Conservation (phyloP, 2,797 vertebrate genomes). For the Hippocampus kuda region DNA sequence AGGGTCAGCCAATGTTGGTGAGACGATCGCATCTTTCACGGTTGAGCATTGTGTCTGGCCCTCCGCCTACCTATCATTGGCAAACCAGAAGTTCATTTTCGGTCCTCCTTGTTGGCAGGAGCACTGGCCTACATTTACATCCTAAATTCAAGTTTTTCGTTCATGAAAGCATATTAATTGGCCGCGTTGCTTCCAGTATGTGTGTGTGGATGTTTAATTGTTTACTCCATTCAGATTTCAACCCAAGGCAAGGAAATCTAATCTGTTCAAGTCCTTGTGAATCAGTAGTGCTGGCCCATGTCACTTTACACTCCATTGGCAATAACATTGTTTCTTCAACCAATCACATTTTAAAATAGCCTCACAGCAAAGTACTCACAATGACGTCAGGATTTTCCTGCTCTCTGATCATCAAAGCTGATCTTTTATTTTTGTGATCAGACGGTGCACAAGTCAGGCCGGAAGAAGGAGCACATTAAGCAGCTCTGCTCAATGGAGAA, state of each 20-base stretch:
- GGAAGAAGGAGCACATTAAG: not conserved
- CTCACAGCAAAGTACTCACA: too few relatives aligned
- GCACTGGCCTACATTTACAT: not conserved
- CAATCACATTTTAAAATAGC: too few relatives aligned
- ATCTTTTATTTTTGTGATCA: constrained; percentile 15
- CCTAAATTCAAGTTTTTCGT: not conserved
- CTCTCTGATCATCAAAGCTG: not conserved
- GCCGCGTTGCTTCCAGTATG: too few relatives aligned
- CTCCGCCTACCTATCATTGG: not conserved
- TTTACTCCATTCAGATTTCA: too few relatives aligned
- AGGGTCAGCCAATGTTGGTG: constrained; percentile 56
- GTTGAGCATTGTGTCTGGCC: not conserved
- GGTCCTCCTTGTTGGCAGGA: not conserved
- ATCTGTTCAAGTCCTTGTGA: too few relatives aligned
- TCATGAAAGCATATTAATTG: too few relatives aligned
- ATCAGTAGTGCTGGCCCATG: too few relatives aligned
- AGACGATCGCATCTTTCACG: constrained; percentile 14
- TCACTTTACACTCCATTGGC: too few relatives aligned
- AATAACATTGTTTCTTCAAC: too few relatives aligned
- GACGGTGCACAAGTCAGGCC: constrained; percentile 51
- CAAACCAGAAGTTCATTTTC: not conserved
- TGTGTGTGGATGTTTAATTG: too few relatives aligned
- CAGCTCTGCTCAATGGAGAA: constrained; percentile 10
- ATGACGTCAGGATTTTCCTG: too few relatives aligned
- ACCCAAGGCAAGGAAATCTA: too few relatives aligned